A percentile compares a stretch with the other conserved stretches of the same genome.
Conservation (phyloP, 2,797 vertebrate genomes). For the Ciconia nigra region DNA sequence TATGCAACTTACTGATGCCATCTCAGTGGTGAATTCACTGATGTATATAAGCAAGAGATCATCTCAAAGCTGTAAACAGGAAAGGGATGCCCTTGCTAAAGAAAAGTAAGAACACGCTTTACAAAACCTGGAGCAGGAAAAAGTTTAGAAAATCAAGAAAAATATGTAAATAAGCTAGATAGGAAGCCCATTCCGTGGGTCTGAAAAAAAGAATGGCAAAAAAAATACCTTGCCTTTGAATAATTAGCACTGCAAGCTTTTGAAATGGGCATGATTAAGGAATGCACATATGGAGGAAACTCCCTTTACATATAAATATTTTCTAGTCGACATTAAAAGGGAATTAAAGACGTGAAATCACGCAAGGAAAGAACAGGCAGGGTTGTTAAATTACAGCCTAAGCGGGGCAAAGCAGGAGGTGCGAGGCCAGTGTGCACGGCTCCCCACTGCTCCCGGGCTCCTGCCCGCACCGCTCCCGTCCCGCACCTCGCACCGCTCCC, state of each 20-base stretch:
- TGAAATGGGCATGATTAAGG: background rate
- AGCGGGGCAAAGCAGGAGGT: background rate
- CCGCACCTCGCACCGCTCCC: background rate
- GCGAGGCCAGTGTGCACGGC: background rate
- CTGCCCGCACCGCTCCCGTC: background rate
- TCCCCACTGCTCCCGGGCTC: background rate
- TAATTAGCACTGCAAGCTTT: background rate
- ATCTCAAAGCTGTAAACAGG: background rate
- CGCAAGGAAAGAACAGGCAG: background rate
- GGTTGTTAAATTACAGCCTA: background rate
- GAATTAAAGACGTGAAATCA: background rate
- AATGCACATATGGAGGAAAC: background rate
- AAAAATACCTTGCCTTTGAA: background rate
- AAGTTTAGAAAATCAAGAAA: background rate
- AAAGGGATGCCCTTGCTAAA: background rate
- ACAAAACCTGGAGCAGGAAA: background rate
- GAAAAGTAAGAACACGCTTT: background rate
- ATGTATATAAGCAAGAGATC: background rate
- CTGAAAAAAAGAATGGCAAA: background rate
- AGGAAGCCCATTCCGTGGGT: background rate
- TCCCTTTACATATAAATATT: background rate
- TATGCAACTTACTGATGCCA: constrained; percentile 14
- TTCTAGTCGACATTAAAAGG: background rate
- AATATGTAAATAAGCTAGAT: background rate
- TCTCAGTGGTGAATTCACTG: background rate